Conservation (phyloP, 2,113 vertebrate genomes). For the Lichenostomus cassidix region DNA sequence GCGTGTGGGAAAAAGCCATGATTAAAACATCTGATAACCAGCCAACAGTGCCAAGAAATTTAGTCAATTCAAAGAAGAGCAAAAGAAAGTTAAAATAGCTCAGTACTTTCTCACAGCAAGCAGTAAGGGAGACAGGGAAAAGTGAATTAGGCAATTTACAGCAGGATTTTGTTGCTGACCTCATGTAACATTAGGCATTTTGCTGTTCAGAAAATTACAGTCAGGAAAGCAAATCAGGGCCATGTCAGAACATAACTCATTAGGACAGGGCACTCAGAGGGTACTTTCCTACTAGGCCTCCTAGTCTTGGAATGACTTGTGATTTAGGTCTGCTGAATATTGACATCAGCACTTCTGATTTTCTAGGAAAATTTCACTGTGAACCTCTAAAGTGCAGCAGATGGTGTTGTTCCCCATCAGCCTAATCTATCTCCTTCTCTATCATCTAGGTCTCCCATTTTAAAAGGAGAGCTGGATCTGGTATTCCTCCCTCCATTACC, state of each 20-base stretch:
- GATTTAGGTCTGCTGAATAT: background rate
- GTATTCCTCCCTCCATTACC: background rate
- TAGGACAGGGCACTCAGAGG: background rate
- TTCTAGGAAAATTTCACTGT: background rate
- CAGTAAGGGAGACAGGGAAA: background rate
- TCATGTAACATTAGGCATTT: background rate
- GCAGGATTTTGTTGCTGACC: background rate
- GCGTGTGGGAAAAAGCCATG: background rate
- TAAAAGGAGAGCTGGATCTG: background rate
- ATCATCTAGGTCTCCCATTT: background rate
- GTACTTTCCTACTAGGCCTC: background rate
- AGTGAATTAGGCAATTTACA: background rate
- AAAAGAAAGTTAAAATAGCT: background rate
- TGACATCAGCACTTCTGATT: background rate
- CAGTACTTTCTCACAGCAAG: background rate
- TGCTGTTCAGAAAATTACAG: background rate
- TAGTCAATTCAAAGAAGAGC: background rate
- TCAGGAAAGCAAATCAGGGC: background rate
- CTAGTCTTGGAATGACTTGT: background rate
- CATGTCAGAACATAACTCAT: accelerated
- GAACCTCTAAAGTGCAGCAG: background rate
- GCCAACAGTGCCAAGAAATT: background rate
- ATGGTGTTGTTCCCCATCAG: background rate
- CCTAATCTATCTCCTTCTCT: background rate
- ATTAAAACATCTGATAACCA: background rate